Base-by-base conservation (phyloP, 2,888 invertebrate genomes). In the Barypeithes pellucidus region DNA sequence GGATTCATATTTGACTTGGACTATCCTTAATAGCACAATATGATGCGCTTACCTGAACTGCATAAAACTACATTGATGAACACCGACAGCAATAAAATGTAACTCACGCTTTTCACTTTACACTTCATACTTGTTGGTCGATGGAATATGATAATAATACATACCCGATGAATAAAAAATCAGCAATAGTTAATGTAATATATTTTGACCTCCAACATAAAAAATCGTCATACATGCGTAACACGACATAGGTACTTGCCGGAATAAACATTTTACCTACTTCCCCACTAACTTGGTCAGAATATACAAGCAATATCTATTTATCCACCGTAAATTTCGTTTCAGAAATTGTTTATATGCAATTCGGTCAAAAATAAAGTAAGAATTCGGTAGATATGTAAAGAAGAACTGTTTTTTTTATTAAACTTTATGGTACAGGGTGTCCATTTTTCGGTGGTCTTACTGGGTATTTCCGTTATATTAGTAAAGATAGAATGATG, bases 191-290 rank as follows among this genome's bases (percentile, higher is more conserved):
- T 77, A 77, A 76, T 77, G 77, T 78, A 80, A 81, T 78, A 80
- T 80, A 78, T 80, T 80, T 76, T 81, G 84, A 83, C 84, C 84
- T 84, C 84, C 84, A 78, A 78, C 76, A 80, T 80, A 80, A 83
- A 83, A 84, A 82, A 63, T 82, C 82, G 79, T 82, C 82, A 82
- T 81, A 82, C 82, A 83, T 82, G 82, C 82, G 81, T 84, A 81
- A 82, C 82, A 79, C 75, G 72, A 76, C 76, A 43, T 71, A 20
- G 22, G 33, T 22, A 20, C 20, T 68, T 59, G 65, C 54, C 39
- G 65, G 54, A 66, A 66, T 54, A 22, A 36, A 52, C 54, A 52
- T 54, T 66, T 39, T 66, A 52, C 18, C 18, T 39, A 22, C 47
- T 9, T 67, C 59, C 59, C 67, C 66, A 54, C 66, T 50, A 50